These are phyloP conservation scores for Mesochorus sp. DNA, from an alignment of 2,888 invertebrate genomes.

Conservation along the genomic window DNA sequence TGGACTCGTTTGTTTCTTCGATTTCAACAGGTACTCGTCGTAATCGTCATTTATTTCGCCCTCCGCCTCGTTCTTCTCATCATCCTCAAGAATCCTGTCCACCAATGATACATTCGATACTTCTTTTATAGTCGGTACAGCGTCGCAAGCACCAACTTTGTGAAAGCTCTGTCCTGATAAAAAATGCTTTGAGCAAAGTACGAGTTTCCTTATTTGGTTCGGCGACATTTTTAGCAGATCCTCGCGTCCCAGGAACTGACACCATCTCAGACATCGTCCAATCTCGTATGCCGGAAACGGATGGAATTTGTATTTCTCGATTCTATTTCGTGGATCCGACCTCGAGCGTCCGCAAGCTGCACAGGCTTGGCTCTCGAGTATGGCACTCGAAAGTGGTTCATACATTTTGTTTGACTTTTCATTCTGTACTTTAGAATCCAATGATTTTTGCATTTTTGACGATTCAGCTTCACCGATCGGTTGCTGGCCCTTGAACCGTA, in stretches of 20 bases:
- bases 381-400: constrained; percentile 72
- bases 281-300: constrained; percentile 81
- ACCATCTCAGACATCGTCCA: constrained; percentile 79
- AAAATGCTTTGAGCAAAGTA: constrained; percentile 79
- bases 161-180: constrained; percentile 78
- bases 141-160: constrained; percentile 78
- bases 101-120: too few relatives aligned
- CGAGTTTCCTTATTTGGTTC: constrained; percentile 79
- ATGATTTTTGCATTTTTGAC: constrained; percentile 62
- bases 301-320: constrained; percentile 79
- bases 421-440: constrained; percentile 29
- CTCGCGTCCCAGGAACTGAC: constrained; percentile 79
- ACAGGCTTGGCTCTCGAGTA: constrained; percentile 79
- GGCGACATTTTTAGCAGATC: constrained; percentile 80
- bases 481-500: constrained; percentile 65
- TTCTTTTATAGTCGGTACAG: constrained; percentile 77
- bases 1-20: too few relatives aligned
- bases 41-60: too few relatives aligned
- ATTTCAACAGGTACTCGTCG: too few relatives aligned
- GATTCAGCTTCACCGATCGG: constrained; percentile 61
- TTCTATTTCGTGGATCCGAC: constrained; percentile 77
- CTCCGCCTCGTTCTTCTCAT: too few relatives aligned
- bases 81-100: too few relatives aligned
- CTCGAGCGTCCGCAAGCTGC: constrained; percentile 78
- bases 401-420: constrained; percentile 71